Conservation (phyloP, 2,888 invertebrate species). For the Spialia ferax region DNA sequence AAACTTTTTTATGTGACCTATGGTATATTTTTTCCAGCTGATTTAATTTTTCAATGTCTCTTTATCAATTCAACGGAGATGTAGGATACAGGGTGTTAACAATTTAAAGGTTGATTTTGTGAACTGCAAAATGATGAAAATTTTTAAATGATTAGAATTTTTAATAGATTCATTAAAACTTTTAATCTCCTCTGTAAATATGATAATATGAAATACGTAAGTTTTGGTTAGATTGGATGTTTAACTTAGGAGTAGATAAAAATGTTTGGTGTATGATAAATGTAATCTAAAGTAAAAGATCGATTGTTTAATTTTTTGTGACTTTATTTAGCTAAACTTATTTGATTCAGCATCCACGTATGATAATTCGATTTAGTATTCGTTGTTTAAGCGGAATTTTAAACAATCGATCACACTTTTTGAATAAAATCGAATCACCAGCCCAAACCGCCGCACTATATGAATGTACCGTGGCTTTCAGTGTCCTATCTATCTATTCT, state of each 20-base stretch:
- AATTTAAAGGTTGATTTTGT: not conserved
- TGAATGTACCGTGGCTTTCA: conserved; percentile 39
- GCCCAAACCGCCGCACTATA: conserved; percentile 35
- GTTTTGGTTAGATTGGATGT: conserved; percentile 19
- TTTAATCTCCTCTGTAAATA: conserved; percentile 14
- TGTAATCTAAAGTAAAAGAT: not conserved
- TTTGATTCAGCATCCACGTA: not conserved
- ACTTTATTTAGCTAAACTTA: not conserved
- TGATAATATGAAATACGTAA: conserved; percentile 4
- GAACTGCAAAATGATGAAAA: too few species aligned
- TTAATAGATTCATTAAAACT: too few species aligned
- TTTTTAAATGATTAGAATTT: too few species aligned
- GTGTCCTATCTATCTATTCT: conserved; percentile 39
- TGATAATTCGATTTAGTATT: not conserved
- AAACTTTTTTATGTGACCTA: too few species aligned
- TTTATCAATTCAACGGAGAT: too few species aligned
- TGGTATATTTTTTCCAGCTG: too few species aligned
- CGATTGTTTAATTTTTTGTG: conserved; percentile 24
- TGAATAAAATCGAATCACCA: conserved; percentile 25
- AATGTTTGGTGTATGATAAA: conserved; percentile 8
- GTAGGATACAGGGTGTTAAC: not conserved
- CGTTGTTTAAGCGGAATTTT: not conserved
- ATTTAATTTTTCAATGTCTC: too few species aligned
- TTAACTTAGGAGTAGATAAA: conserved; percentile 13
- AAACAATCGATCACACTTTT: conserved; percentile 26